Conservation (phyloP, 2,888 invertebrate species). For the Scotopteryx bipunctaria region DNA sequence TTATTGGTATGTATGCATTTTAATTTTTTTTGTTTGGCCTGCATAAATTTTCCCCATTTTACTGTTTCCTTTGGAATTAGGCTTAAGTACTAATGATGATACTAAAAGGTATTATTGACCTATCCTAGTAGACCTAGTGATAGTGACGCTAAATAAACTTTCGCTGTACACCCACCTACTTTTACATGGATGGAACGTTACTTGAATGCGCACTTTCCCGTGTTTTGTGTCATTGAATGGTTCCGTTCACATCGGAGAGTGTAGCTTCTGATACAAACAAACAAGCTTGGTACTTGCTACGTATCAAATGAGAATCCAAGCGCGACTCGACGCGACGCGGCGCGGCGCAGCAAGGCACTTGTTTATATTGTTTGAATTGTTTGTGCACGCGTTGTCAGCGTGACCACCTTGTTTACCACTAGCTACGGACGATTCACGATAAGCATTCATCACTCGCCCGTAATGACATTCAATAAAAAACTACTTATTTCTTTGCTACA, state of each 20-base stretch:
- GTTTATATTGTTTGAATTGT: too few species aligned
- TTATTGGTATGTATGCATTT: too few species aligned
- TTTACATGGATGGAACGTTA: too few species aligned
- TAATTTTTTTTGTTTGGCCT: too few species aligned
- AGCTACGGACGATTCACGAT: conserved; percentile 58
- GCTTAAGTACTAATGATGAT: too few species aligned
- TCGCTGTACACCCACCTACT: too few species aligned
- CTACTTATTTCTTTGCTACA: conserved; percentile 1
- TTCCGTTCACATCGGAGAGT: conserved; percentile 37
- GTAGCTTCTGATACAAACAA: conserved; percentile 43
- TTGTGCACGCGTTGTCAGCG: conserved; percentile 77
- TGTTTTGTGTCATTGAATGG: conserved; percentile 45
- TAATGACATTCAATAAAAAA: conserved; percentile 46
- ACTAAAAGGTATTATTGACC: too few species aligned
- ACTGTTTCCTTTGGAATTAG: too few species aligned
- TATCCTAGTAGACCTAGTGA: too few species aligned
- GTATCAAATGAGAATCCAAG: too few species aligned
- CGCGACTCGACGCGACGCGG: conserved; percentile 19
- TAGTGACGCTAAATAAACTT: conserved; percentile 57
- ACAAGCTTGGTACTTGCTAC: conserved; percentile 36
- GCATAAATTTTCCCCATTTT: too few species aligned
- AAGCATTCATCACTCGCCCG: conserved; percentile 58
- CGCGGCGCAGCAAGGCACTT: conserved; percentile 59
- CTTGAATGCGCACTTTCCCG: conserved; percentile 68
- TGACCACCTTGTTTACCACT: conserved; percentile 76